These are phyloP conservation scores for Acrobasis consociella DNA, from an alignment of 2,888 invertebrate genomes.

Conservation along the genomic window DNA sequence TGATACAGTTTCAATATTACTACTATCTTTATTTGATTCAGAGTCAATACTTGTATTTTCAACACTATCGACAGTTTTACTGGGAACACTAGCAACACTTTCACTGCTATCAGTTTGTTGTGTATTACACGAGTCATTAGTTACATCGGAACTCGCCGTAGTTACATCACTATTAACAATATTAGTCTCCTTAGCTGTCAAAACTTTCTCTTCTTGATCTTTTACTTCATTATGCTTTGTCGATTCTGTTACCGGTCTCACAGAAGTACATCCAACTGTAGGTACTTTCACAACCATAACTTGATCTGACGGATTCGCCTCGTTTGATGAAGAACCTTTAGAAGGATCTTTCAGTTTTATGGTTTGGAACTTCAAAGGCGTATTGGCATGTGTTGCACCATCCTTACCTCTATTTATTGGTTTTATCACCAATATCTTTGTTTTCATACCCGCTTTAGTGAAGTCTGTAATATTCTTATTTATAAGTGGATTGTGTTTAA, in stretches of 20 bases:
- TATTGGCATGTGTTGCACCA: constrained; percentile 48
- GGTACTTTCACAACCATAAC: constrained; percentile 72
- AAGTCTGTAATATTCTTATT: constrained; percentile 72
- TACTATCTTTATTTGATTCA: constrained; percentile 11
- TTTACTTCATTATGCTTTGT: constrained; percentile 27
- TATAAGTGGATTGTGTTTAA: constrained; percentile 66
- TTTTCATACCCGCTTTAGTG: constrained; percentile 73
- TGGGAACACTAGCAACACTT: neutral
- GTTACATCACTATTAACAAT: constrained; percentile 1
- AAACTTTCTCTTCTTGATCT: neutral
- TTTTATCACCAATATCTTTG: constrained; percentile 75
- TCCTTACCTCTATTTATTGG: constrained; percentile 70
- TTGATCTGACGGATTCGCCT: constrained; percentile 62
- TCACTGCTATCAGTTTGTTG: neutral
- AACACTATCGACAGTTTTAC: constrained; percentile 5
- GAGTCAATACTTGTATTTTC: neutral
- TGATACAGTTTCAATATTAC: constrained; percentile 10
- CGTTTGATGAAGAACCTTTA: constrained; percentile 47
- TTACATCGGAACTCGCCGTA: neutral
- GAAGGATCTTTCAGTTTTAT: constrained; percentile 87
- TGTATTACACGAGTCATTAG: neutral
- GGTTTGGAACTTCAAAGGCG: constrained; percentile 74
- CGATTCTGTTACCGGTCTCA: constrained; percentile 41
- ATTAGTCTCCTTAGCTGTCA: constrained; percentile 4
- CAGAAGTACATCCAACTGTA: constrained; percentile 57